A percentile compares a stretch with the other conserved stretches of the same genome.
These are phyloP conservation scores for Biston betularia DNA, from an alignment of 2,888 invertebrate species.

Conservation along the genomic window DNA sequence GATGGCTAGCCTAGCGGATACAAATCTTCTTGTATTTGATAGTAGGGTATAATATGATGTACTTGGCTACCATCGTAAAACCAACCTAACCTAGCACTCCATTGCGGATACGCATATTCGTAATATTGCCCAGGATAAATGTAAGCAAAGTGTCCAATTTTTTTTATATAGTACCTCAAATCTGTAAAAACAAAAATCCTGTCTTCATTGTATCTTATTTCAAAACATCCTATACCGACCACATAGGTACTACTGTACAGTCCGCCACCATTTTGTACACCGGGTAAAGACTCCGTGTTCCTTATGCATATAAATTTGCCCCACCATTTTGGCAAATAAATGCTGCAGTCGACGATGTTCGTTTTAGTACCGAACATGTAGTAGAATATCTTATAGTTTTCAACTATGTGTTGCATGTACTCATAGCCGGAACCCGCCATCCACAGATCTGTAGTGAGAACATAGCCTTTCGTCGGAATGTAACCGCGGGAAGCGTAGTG, in stretches of 20 bases:
- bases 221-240: slow-evolving; percentile 64
- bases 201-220: slow-evolving; percentile 67
- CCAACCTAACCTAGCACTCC: slow-evolving; percentile 39
- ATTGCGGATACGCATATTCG: slow-evolving; percentile 69
- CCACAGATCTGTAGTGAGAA: slow-evolving; percentile 35
- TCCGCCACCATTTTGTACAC: slow-evolving; percentile 62
- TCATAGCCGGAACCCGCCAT: slow-evolving; percentile 61
- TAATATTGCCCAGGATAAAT: slow-evolving; percentile 59
- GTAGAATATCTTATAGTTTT: slow-evolving; percentile 64
- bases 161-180: slow-evolving; percentile 58
- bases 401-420: slow-evolving; percentile 54
- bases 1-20: slow-evolving; percentile 44
- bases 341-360: slow-evolving; percentile 57
- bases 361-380: neutral
- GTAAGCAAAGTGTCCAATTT: slow-evolving; percentile 47
- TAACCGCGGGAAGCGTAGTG: slow-evolving; percentile 49
- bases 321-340: slow-evolving; percentile 67
- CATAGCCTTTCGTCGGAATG: slow-evolving; percentile 25
- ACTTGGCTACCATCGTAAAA: slow-evolving; percentile 16
- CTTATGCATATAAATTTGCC: slow-evolving; percentile 67
- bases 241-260: slow-evolving; percentile 44
- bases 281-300: slow-evolving; percentile 50
- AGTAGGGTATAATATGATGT: slow-evolving; percentile 35
- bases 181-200: slow-evolving; percentile 67
- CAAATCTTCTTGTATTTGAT: slow-evolving; percentile 31